Conservation (phyloP, 2,888 invertebrate genomes). For the Chymomyza caudatula region DNA sequence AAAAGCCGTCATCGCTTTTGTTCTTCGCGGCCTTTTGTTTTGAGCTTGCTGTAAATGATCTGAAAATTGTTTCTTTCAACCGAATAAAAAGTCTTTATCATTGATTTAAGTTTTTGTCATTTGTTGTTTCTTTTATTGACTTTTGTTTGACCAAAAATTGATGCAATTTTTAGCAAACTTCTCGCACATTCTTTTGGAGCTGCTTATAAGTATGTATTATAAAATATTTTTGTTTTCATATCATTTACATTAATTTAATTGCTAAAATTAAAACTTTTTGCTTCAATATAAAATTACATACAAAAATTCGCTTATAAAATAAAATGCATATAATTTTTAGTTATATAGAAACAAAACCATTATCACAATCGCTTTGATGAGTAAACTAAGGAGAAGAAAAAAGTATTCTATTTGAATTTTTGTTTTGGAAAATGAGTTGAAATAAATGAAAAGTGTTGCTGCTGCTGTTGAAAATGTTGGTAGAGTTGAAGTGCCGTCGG, state of each 20-base stretch:
- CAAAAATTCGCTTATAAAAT: slow-evolving; percentile 29
- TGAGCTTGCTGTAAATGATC: slow-evolving; percentile 10
- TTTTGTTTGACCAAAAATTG: slow-evolving; percentile 68
- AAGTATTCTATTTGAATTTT: slow-evolving; percentile 14
- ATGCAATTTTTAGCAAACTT: slow-evolving; percentile 69
- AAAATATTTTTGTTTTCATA: slow-evolving; percentile 18
- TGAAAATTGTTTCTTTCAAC: slow-evolving; percentile 11
- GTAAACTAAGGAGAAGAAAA: slow-evolving; percentile 44
- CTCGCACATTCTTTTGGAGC: slow-evolving; percentile 23
- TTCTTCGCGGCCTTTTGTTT: too few species aligned
- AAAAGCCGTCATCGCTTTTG: too few species aligned
- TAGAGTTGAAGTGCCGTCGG: slow-evolving; percentile 17
- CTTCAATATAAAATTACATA: slow-evolving; percentile 8
- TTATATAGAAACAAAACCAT: slow-evolving; percentile 66
- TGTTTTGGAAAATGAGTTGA: slow-evolving; percentile 15
- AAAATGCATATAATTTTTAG: slow-evolving; percentile 14
- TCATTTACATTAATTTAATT: not conserved
- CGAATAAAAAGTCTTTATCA: slow-evolving; percentile 7
- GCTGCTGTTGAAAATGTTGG: slow-evolving; percentile 17
- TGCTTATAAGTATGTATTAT: slow-evolving; percentile 11
- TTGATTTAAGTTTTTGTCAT: slow-evolving; percentile 6
- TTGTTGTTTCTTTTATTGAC: slow-evolving; percentile 23
- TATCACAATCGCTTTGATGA: slow-evolving; percentile 77
- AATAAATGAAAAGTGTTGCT: not conserved
- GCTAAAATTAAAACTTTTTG: not conserved